phyloP scores from a whole-genome alignment of 2,888 invertebrate species.

The Cistogaster globosa region DNA sequence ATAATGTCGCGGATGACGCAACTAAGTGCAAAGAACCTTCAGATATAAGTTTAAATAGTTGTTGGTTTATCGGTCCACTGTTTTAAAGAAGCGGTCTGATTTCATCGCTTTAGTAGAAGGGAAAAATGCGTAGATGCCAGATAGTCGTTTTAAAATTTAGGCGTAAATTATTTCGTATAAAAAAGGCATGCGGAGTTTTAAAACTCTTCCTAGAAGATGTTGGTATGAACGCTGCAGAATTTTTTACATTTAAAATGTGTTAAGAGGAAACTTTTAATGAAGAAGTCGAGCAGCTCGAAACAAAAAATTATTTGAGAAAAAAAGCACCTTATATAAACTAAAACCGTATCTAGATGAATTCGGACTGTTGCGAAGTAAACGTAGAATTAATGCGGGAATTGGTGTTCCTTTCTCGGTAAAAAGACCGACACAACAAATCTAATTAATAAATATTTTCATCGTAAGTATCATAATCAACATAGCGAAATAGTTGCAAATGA shows the following conservation, averaged over 20 bases:
- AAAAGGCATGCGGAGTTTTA: not conserved
- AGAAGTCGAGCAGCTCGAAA: constrained; percentile 4
- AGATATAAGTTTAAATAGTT: not conserved
- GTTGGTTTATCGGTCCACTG: not conserved
- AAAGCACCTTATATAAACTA: not conserved
- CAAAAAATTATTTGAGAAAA: not conserved
- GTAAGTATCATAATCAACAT: too few species aligned
- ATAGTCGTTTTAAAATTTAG: not conserved
- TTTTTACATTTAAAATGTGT: not conserved
- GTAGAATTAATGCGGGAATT: too few species aligned
- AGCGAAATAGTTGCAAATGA: too few species aligned
- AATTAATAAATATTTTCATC: too few species aligned
- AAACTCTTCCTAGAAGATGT: constrained; percentile 8
- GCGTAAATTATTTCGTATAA: not conserved
- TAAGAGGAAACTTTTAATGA: constrained; percentile 38
- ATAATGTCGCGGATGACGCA: constrained; percentile 43
- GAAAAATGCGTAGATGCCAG: constrained; percentile 26
- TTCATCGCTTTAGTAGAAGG: constrained; percentile 42
- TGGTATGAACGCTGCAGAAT: not conserved
- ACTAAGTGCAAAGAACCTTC: constrained; percentile 19
- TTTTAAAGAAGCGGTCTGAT: not conserved
- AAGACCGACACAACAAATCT: too few species aligned
- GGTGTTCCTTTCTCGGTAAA: too few species aligned
- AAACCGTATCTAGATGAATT: too few species aligned
- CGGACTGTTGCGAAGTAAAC: too few species aligned